phyloP scores from a whole-genome alignment of 2,797 vertebrate genomes.

The Micrastur ruficollis region DNA sequence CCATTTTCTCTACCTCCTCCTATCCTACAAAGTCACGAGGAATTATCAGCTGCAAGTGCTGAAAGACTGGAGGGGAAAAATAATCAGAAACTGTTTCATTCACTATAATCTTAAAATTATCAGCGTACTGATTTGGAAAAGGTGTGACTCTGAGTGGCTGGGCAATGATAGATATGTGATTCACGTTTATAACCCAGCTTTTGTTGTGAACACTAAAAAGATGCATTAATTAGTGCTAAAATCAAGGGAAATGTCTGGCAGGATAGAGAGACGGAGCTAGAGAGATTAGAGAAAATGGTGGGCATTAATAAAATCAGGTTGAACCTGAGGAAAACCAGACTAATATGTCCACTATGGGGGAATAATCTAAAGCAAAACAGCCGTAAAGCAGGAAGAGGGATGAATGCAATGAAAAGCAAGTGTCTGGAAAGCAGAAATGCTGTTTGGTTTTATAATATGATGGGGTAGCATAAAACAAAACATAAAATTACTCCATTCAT shows the following conservation, averaged over 20 bases:
- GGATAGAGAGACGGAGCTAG: not conserved
- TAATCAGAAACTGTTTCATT: not conserved
- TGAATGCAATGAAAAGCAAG: not conserved
- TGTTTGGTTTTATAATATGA: not conserved
- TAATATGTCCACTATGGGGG: not conserved
- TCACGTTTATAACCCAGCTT: not conserved
- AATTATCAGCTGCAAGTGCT: not conserved
- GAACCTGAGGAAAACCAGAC: not conserved
- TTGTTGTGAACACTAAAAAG: not conserved
- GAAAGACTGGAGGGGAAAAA: not conserved
- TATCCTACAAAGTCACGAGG: not conserved
- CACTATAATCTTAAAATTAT: not conserved
- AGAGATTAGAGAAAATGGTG: not conserved
- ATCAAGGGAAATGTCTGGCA: not conserved
- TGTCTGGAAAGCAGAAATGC: conserved; percentile 6
- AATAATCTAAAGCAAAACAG: not conserved
- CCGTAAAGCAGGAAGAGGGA: not conserved
- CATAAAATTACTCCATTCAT: not conserved
- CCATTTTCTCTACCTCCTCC: not conserved
- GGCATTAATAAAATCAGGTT: not conserved
- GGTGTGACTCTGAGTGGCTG: not conserved
- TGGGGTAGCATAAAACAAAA: not conserved
- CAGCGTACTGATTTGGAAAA: not conserved
- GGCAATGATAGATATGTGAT: not conserved
- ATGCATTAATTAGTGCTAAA: conserved; percentile 13